Evolutionary conservation across 2,797 vertebrate species (phyloP), one percentile per base, ranked within the genome.

Genomic region (Erithacus rubecula): DNA sequence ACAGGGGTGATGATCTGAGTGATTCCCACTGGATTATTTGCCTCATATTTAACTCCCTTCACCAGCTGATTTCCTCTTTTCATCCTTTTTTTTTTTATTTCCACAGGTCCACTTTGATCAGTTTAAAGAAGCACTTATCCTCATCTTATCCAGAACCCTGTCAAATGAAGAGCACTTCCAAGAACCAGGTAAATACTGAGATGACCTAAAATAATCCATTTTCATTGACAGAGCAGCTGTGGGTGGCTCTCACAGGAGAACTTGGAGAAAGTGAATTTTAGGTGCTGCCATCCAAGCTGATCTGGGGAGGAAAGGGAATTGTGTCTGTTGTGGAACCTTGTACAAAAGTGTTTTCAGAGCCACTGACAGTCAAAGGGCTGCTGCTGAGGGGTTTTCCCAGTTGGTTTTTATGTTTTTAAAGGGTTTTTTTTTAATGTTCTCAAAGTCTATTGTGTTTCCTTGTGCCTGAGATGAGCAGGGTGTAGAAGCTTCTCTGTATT

Each of bases 111-210:
- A 99, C 96, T 99, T 99, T 95, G 98, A 99, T 77, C 98, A 99
- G 59, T 99, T 99, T 98, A 99, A 98, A 97, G 98, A 99, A 94
- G 99, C 99, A 8, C 97, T 99, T 86, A 99, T 99, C 96, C 97
- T 98, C 93, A 98, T 99, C 83, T 97, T 99, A 92, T 99, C 99
- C 39, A 98, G 96, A 96, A 93, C 96, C 75, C 47, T 98, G 20
- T 97, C 97, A 43, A 98, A 98, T 78, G 97, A 98, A 86, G 98
- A 99, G 46, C 92, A 97, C 59, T 97, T 96, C 94, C 93, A 98
- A 63, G 97, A 97, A 82, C 97, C 98, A 98, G 99, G 99, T 99
- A 98, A 97, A 59, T 11, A 7, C 22, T 32, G 9, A 26, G 37
- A 34, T 70, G 3, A 5, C 36, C 27, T 21, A 7, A 62, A 85